Evolutionary conservation across 2,113 vertebrate genomes (phyloP).

Genomic region (Bettongia penicillata): DNA sequence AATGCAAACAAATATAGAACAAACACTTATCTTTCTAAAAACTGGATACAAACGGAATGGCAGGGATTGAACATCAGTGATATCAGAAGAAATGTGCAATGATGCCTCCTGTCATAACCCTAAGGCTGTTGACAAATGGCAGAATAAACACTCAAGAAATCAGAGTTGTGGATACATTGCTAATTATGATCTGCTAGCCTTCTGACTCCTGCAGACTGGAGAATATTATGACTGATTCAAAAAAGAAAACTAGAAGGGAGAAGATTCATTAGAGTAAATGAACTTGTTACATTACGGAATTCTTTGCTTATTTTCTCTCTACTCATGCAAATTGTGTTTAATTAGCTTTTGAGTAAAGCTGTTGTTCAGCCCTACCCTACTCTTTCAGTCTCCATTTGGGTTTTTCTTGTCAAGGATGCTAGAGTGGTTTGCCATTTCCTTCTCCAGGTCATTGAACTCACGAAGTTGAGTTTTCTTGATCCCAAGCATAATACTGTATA

Average conservation of each 20-base stretch:
- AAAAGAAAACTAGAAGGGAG: not conserved
- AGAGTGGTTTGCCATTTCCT: not conserved
- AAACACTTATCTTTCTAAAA: not conserved
- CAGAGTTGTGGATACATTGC: not conserved
- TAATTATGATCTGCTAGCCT: not conserved
- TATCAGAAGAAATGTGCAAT: not conserved
- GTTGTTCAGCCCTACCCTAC: not conserved
- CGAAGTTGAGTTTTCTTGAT: not conserved
- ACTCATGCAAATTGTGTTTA: not conserved
- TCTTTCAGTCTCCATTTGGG: not conserved
- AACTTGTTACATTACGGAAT: constrained; percentile 19
- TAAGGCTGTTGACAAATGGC: not conserved
- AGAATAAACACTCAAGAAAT: not conserved
- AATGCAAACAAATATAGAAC: constrained; percentile 25
- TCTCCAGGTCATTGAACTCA: not conserved
- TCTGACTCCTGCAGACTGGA: not conserved
- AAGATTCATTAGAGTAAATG: constrained; percentile 14
- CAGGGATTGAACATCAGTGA: constrained; percentile 14
- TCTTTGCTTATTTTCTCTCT: not conserved
- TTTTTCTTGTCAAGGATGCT: not conserved
- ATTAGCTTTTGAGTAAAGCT: not conserved
- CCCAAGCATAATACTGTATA: not conserved
- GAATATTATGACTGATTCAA: not conserved
- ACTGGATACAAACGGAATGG: not conserved
- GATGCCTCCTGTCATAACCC: not conserved